phyloP scores from a whole-genome alignment of 2,888 invertebrate species.

The Molanna angustata region DNA sequence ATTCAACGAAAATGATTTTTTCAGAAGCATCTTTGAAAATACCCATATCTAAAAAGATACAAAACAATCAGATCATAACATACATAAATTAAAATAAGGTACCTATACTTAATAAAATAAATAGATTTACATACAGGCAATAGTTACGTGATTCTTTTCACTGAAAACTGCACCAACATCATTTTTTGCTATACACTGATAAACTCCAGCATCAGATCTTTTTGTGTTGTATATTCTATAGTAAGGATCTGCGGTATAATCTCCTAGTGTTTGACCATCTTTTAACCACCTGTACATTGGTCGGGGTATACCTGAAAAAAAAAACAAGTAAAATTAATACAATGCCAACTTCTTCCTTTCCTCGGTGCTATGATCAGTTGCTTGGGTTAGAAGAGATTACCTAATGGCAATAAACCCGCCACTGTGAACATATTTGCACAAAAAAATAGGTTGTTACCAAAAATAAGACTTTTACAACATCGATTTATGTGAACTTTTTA shows the following conservation, averaged over 20 bases:
- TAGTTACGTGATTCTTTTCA: conserved; percentile 82
- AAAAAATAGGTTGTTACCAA: no score
- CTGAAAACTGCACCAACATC: conserved; percentile 90
- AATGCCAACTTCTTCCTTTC: no score
- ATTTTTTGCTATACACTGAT: conserved; percentile 90
- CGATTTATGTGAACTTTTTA: no score
- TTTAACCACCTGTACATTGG: conserved; percentile 92
- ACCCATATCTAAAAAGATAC: conserved; percentile 71
- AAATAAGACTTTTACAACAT: no score
- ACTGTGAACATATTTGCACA: no score
- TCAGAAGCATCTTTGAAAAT: conserved; percentile 73
- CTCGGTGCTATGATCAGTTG: no score
- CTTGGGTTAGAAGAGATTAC: no score
- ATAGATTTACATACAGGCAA: conserved; percentile 78
- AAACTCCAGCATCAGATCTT: conserved; percentile 82
- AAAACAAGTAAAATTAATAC: background rate
- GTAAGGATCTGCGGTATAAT: conserved; percentile 79
- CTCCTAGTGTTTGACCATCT: conserved; percentile 75
- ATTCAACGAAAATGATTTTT: conserved; percentile 64
- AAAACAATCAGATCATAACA: conserved; percentile 26
- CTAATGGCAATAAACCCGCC: no score
- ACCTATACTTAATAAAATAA: background rate
- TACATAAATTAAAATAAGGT: background rate
- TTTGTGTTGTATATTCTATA: conserved; percentile 80
- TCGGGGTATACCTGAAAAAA: conserved; percentile 75